Percentiles rank a stretch among this genome's conserved stretches.
Evolutionary conservation across 2,888 invertebrate species (phyloP).

Genomic region (Platycnemis pennipes): DNA sequence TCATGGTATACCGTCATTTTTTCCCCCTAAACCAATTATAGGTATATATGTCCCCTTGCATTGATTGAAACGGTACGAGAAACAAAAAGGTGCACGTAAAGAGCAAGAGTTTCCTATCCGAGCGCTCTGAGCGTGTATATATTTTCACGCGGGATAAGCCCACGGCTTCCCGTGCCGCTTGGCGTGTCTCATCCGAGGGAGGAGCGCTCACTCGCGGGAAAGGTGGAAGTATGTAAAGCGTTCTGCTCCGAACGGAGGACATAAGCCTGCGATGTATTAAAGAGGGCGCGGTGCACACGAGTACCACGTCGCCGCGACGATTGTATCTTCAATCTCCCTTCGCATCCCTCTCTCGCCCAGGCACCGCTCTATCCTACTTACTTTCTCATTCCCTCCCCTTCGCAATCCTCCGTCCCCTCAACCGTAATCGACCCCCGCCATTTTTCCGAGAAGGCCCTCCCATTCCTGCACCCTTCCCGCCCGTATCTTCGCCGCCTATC

Average conservation of each 20-base stretch:
- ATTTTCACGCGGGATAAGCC: neutral
- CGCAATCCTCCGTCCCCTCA: neutral
- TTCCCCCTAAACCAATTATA: no score
- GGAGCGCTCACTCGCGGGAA: neutral
- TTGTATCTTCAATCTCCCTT: conserved; percentile 26
- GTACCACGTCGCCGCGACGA: conserved; percentile 61
- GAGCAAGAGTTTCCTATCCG: no score
- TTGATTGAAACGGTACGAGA: no score
- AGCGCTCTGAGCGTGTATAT: neutral
- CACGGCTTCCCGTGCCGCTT: neutral
- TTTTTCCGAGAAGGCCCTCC: conserved; percentile 60
- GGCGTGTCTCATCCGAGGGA: neutral
- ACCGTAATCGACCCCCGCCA: conserved; percentile 48
- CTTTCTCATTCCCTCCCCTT: conserved; percentile 1
- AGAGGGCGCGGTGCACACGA: conserved; percentile 59
- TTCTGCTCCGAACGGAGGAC: conserved; percentile 41
- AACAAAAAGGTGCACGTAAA: no score
- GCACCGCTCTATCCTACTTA: neutral
- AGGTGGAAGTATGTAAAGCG: conserved; percentile 41
- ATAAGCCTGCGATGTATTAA: conserved; percentile 65
- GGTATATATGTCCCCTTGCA: no score
- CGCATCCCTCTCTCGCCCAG: neutral
- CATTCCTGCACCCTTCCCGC: conserved; percentile 20
- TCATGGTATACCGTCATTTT: no score
- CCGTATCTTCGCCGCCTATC: conserved; percentile 50